Conservation (phyloP, 1,140 invertebrate genomes). For the Diorhabda elongata region DNA sequence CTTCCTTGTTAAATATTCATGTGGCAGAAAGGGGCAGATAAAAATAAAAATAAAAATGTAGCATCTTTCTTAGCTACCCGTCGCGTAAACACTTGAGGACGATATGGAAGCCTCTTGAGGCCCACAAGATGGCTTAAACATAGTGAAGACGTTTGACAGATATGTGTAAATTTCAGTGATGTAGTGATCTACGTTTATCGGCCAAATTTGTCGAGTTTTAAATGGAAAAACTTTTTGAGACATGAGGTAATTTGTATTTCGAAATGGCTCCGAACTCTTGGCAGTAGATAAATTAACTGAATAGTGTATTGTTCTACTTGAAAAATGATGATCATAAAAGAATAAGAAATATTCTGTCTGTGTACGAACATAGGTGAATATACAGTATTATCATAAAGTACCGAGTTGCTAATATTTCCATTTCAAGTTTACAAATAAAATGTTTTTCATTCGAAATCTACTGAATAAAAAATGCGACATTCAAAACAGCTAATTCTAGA, state of each 20-base stretch:
- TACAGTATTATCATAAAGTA: no score
- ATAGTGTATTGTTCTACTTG: no score
- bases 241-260: background rate
- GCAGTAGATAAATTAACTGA: no score
- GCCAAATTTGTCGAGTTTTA: background rate
- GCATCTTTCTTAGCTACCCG: constrained; percentile 38
- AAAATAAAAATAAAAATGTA: constrained; percentile 46
- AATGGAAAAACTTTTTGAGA: background rate
- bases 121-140: background rate
- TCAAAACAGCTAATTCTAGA: no score
- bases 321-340: no score
- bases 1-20: constrained; percentile 47
- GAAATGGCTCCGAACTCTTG: background rate
- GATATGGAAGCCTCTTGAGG: constrained; percentile 31
- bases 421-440: no score
- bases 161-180: constrained; percentile 19
- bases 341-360: no score
- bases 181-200: constrained; percentile 2
- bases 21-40: constrained; percentile 44
- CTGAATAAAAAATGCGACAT: no score
- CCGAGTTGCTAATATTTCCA: no score
- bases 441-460: no score
- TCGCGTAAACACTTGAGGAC: constrained; percentile 43
- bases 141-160: constrained; percentile 18
- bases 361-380: no score